Conservation (phyloP, 1,140 invertebrate genomes). For the Drosophila willistoni region DNA sequence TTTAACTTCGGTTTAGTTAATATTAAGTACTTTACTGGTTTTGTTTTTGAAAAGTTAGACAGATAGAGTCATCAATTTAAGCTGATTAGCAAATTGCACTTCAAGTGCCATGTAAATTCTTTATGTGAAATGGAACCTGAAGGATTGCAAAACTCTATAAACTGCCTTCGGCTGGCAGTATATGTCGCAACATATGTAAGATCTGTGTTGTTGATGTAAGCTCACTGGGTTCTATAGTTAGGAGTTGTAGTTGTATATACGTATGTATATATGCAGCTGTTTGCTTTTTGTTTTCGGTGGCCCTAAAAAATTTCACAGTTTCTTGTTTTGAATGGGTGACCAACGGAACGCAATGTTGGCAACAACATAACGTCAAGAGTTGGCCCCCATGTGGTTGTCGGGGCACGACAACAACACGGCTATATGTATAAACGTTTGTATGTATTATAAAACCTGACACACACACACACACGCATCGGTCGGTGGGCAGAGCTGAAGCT, state of each 20-base stretch:
- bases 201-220: constrained; percentile 23
- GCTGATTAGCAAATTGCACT: too few species aligned
- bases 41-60: too few species aligned
- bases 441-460: neutral
- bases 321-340: constrained; percentile 59
- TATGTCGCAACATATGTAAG: constrained; percentile 15
- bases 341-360: constrained; percentile 6
- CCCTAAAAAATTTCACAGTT: constrained; percentile 71
- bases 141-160: neutral
- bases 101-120: too few species aligned
- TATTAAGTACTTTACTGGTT: too few species aligned
- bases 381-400: constrained; percentile 59
- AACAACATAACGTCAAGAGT: constrained; percentile 18
- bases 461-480: constrained; percentile 7
- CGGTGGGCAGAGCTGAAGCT: constrained; percentile 20
- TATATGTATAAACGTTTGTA: neutral
- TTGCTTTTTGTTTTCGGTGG: constrained; percentile 64
- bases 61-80: too few species aligned
- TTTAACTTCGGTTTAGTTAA: too few species aligned
- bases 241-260: neutral
- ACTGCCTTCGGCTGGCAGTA: neutral
- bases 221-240: constrained; percentile 17
- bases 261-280: neutral
- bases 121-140: too few species aligned
- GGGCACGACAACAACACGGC: constrained; percentile 65